Percentiles rank a stretch among this genome's conserved stretches.
Evolutionary conservation across 2,113 vertebrate species (phyloP).

Genomic region (Cyanoramphus novaezelandiae): DNA sequence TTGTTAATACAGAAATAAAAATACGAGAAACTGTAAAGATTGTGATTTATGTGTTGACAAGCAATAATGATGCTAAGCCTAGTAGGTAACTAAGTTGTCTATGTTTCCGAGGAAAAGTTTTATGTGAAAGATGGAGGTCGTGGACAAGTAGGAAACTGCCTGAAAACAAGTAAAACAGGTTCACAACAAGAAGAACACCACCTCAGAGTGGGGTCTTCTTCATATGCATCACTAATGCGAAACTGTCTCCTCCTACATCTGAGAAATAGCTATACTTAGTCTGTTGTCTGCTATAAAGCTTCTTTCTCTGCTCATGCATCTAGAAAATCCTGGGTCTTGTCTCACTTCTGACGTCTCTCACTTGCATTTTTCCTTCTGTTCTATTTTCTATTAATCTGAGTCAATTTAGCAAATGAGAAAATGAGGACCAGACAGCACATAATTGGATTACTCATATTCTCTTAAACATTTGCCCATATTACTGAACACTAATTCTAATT

Average conservation of each 20-base stretch:
- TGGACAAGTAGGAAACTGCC: background rate
- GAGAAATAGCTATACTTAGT: background rate
- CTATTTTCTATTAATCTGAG: constrained; percentile 37
- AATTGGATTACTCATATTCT: constrained; percentile 15
- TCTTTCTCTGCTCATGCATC: background rate
- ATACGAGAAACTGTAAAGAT: background rate
- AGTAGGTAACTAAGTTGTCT: background rate
- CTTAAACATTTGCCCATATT: background rate
- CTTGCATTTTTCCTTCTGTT: background rate
- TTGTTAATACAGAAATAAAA: background rate
- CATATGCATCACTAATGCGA: background rate
- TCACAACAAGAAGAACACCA: background rate
- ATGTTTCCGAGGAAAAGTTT: background rate
- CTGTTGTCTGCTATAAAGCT: background rate
- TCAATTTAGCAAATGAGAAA: constrained; percentile 21
- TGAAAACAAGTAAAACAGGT: background rate
- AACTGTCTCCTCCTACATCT: background rate
- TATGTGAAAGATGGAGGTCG: background rate
- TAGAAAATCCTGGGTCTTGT: background rate
- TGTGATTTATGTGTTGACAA: background rate
- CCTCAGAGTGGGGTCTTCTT: background rate
- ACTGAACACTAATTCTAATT: background rate
- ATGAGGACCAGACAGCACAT: background rate
- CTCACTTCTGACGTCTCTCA: background rate
- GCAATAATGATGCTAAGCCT: background rate